Conservation (phyloP, 2,113 vertebrate species). For the Cephalopholis sonnerati region DNA sequence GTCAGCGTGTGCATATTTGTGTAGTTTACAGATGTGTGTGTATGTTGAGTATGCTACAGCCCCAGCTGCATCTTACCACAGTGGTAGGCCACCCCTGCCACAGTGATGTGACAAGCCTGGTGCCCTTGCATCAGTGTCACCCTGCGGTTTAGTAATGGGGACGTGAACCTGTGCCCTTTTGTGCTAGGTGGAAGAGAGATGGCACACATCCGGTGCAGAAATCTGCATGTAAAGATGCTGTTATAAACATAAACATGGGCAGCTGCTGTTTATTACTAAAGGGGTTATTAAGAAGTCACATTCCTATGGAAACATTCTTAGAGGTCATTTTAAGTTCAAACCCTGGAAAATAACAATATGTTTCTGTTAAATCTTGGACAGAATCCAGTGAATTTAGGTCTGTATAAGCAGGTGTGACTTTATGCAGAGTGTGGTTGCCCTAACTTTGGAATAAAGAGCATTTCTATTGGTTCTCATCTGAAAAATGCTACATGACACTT, state of each 20-base stretch:
- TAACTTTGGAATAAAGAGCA: too few species aligned
- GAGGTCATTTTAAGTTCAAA: not conserved
- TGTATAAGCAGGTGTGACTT: not conserved
- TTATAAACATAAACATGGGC: conserved; percentile 4
- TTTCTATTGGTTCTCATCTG: too few species aligned
- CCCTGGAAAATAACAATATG: not conserved
- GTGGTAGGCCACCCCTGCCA: conserved; percentile 61
- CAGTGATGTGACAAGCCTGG: conserved; percentile 21
- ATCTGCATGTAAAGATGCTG: conserved; percentile 6
- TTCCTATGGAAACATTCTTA: not conserved
- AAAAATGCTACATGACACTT: too few species aligned
- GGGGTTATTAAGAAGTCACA: not conserved
- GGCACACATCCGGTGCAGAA: not conserved
- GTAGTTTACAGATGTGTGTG: too few species aligned
- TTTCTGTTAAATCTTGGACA: not conserved
- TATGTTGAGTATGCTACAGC: conserved; percentile 21
- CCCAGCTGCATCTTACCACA: conserved; percentile 64
- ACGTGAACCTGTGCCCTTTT: conserved; percentile 33
- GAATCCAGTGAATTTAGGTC: not conserved
- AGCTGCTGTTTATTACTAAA: conserved; percentile 14
- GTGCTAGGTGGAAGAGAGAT: not conserved
- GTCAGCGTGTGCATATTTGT: not conserved
- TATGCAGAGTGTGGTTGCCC: not conserved
- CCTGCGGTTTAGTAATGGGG: conserved; percentile 36
- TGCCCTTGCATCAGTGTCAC: conserved; percentile 19